A percentile compares a stretch with the other conserved stretches of the same genome.
phyloP scores from a whole-genome alignment of 1,140 invertebrate species.

The Calliphora vicina region DNA sequence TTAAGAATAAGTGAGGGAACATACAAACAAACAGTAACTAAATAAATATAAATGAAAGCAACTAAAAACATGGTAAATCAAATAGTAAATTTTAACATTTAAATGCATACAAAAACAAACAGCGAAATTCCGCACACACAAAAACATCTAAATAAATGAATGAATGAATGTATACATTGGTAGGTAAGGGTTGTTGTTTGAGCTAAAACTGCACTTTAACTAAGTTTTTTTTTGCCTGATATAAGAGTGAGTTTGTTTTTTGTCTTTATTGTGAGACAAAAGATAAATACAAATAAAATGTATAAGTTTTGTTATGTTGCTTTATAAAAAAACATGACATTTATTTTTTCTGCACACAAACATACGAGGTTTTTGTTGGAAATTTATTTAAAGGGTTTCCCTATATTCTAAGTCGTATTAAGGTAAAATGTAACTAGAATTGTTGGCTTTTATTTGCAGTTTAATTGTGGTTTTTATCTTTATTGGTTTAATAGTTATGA shows the following conservation, averaged over 20 bases:
- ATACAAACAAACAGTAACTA: not conserved
- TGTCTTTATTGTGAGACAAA: not conserved
- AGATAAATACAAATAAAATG: too few relatives aligned
- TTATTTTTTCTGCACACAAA: too few relatives aligned
- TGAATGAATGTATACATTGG: not conserved
- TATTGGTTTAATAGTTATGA: not conserved
- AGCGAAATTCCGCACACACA: not conserved
- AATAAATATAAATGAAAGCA: slow-evolving; percentile 4
- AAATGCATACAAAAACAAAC: not conserved
- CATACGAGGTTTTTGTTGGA: too few relatives aligned
- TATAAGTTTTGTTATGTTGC: too few relatives aligned
- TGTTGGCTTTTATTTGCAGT: not conserved
- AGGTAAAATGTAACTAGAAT: too few relatives aligned
- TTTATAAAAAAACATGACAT: too few relatives aligned
- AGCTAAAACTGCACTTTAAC: not conserved
- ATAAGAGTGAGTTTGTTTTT: not conserved
- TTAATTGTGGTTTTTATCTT: not conserved
- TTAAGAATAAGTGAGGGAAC: not conserved
- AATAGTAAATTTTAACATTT: not conserved
- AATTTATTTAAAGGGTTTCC: too few relatives aligned
- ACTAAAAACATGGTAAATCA: not conserved
- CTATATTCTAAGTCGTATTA: too few relatives aligned
- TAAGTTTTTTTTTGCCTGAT: too few relatives aligned
- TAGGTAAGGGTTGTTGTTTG: not conserved
- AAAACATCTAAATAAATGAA: not conserved